Conservation (phyloP, 2,888 invertebrate species). For the Heteromyza rotundicornis region DNA sequence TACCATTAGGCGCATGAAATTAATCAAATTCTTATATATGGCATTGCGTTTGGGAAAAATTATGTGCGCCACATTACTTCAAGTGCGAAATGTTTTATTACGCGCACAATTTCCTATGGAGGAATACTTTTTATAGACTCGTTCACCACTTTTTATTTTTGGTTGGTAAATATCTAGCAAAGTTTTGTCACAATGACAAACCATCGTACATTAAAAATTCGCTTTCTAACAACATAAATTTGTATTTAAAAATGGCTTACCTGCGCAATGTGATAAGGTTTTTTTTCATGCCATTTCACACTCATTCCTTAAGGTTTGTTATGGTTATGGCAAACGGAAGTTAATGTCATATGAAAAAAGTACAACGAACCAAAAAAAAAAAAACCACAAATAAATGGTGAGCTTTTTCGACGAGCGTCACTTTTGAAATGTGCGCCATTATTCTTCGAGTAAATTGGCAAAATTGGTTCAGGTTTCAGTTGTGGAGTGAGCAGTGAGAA, state of each 20-base stretch:
- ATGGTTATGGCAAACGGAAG: not conserved
- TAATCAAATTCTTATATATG: slow-evolving; percentile 51
- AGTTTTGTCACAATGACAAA: slow-evolving; percentile 28
- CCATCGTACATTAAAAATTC: slow-evolving; percentile 34
- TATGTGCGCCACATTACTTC: slow-evolving; percentile 15
- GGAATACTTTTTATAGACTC: slow-evolving; percentile 12
- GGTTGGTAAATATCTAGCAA: not conserved
- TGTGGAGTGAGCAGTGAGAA: not conserved
- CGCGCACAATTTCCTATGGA: slow-evolving; percentile 34
- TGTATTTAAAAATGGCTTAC: slow-evolving; percentile 59
- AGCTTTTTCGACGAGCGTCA: slow-evolving; percentile 32
- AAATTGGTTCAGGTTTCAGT: not conserved
- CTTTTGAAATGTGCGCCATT: slow-evolving; percentile 47
- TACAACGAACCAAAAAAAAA: no score
- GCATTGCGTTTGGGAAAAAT: not conserved
- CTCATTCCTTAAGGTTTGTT: no score
- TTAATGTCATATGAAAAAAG: no score
- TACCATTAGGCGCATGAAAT: slow-evolving; percentile 50
- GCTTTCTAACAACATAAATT: slow-evolving; percentile 51
- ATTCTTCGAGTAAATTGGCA: slow-evolving; percentile 34
- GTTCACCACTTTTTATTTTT: not conserved
- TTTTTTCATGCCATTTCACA: not conserved
- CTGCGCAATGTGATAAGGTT: slow-evolving; percentile 23
- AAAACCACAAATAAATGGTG: no score
- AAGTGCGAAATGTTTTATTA: slow-evolving; percentile 29